Base-by-base conservation (phyloP, 2,797 vertebrate genomes). In the Chloroceryle inda region DNA sequence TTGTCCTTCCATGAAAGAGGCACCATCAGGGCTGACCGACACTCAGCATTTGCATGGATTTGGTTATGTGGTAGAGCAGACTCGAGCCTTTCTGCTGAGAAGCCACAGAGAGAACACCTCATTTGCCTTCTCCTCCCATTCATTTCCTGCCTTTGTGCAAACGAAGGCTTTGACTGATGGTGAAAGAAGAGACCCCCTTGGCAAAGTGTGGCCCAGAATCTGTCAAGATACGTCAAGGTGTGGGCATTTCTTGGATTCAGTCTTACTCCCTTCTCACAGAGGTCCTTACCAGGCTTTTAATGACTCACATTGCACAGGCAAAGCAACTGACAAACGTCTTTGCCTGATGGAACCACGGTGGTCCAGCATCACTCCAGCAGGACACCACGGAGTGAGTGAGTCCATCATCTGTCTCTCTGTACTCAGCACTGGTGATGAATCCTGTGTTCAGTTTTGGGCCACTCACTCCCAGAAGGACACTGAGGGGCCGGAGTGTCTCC, bases 21-120 rank as follows among this genome's bases (percentile, higher is more conserved):
- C 73, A 71, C 45, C 42, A 45, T 37, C 21, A 68, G 37, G 38
- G 24, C 35, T 13, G 49, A 42, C 50, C 87, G 86, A 85, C 2
- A 3, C 13, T 31, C 72, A 45, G 37, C 42, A 85, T 96, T 96
- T 97, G 93, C 93, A 96, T 97, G 76, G n/a, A 94, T 96, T 97
- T 97, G 94, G 27, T 87, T 96, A 91, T 4, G 9, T 40, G 80
- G 67, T 80, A 89, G 35, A 81, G 52, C 3, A 63, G 64, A 61
- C 49, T 59, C 10, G 2, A 64, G 45, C 44, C 64, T 40, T 77
- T 94, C 83, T 94, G n/a, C 53, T 42, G 58, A 79, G 75, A 58
- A 80, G 67, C 50, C 75, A 24, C 8, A 45, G n/a, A 13, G 52
- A 74, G 49, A 89, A 38, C 52, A 85, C 18, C 91, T 96, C 83